Percentiles rank a stretch among this genome's conserved stretches.
phyloP scores from a whole-genome alignment of 2,113 vertebrate species.

The Ptychochromis oligacanthus region DNA sequence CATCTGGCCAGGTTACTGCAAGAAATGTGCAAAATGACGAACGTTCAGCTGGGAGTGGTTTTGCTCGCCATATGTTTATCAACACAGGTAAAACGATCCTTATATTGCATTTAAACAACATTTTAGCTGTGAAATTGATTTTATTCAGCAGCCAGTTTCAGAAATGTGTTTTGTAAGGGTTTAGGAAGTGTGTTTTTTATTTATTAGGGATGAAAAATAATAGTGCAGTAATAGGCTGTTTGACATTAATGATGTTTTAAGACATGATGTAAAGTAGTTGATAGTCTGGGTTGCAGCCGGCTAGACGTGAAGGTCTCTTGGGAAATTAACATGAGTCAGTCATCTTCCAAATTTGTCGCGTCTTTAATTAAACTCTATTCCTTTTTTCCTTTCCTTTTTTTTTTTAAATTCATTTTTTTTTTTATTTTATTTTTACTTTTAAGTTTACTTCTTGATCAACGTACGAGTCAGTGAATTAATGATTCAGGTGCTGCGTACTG shows the following conservation, averaged over 20 bases:
- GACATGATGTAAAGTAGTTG: not conserved
- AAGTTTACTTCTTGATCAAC: not conserved
- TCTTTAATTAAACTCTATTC: slow-evolving; percentile 4
- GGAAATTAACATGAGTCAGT: slow-evolving; percentile 18
- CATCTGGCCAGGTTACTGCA: slow-evolving; percentile 41
- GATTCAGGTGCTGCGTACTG: slow-evolving; percentile 61
- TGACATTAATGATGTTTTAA: slow-evolving; percentile 7
- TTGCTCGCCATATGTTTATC: slow-evolving; percentile 75
- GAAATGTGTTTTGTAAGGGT: not conserved
- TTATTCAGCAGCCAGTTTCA: not conserved
- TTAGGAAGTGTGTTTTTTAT: not conserved
- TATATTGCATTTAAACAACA: not conserved
- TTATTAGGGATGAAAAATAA: not conserved
- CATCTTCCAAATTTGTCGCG: not conserved
- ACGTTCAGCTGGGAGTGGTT: slow-evolving; percentile 69
- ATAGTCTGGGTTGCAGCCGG: not conserved
- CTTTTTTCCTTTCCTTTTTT: not conserved
- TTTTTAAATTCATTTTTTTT: no score
- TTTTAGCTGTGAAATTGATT: not conserved
- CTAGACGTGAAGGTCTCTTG: slow-evolving; percentile 11
- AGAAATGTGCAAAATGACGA: slow-evolving; percentile 74
- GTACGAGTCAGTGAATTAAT: slow-evolving; percentile 53
- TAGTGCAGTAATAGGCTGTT: not conserved
- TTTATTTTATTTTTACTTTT: not conserved
- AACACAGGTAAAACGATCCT: slow-evolving; percentile 72